Evolutionary conservation across 2,113 vertebrate genomes (phyloP), one percentile per base, ranked within the genome.

Genomic region (Ptyas mucosa): DNA sequence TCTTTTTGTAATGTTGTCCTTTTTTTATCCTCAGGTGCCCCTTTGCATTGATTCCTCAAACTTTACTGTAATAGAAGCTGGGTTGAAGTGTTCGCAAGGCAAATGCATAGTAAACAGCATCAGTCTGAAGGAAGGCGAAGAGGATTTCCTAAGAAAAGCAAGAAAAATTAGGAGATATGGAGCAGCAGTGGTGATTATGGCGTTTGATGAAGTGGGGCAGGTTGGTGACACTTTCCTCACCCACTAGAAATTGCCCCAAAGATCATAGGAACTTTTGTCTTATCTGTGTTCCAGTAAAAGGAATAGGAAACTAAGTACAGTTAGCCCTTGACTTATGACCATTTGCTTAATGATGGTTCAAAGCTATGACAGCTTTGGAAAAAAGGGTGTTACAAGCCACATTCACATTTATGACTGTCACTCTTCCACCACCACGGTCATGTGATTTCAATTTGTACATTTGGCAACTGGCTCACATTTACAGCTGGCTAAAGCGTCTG

Each of bases 51-150:
- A 99, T 96, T 99, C 99, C 0, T 99, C 99, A 1, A 99, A 98
- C 94, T 99, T 99, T 88, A 95, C 98, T 0, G 99, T 99, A 95
- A 99, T 99, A 11, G 99, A 99, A 96, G 98, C 99, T 0, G 99
- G 99, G 7, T 94, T 99, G 87, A 99, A 99, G 91, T 99, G 99
- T 96, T 99, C 98, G 81, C 99, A 99, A 96, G 99, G 99, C 2
- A 99, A 99, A 94, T 99, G 99, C 93, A 98, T 99, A 3, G 99
- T 99, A 86, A 99, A 99, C 95, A 99, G 99, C 93, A 99, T 99
- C 96, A 99, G 99, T 85, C 97, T 99, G 94, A 99, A 99, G 95
- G 99, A 99, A 92, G 99, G 99, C 0, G 99, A 99, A 94, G 97
- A 97, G 3, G 98, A 99, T 93, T 99, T 99, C 91, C 94, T 99